Conservation (phyloP, 2,888 invertebrate species). For the Brachypterus glaber region DNA sequence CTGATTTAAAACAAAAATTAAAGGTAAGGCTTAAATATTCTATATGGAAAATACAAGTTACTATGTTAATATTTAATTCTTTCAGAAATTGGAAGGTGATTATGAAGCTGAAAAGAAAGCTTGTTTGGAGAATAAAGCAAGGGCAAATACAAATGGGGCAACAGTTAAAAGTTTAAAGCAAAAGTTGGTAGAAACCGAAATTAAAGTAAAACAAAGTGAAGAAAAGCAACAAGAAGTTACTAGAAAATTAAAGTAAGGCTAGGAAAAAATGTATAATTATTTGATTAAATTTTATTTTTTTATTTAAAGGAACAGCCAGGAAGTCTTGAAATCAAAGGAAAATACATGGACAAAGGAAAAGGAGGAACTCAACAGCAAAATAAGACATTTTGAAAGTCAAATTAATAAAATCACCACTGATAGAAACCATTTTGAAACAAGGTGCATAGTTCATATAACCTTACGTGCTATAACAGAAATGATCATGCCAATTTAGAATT, state of each 20-base stretch:
- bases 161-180: slow-evolving; percentile 38
- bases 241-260: slow-evolving; percentile 29
- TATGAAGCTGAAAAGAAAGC: slow-evolving; percentile 29
- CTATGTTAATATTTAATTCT: neutral
- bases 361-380: slow-evolving; percentile 31
- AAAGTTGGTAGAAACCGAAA: slow-evolving; percentile 41
- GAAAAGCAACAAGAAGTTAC: slow-evolving; percentile 32
- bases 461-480: slow-evolving; percentile 36
- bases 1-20: no score
- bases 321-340: slow-evolving; percentile 32
- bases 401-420: slow-evolving; percentile 32
- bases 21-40: neutral
- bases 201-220: slow-evolving; percentile 38
- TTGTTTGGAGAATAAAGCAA: slow-evolving; percentile 24
- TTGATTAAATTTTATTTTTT: neutral
- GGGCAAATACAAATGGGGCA: slow-evolving; percentile 29
- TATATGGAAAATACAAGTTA: neutral
- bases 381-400: slow-evolving; percentile 30
- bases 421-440: slow-evolving; percentile 32
- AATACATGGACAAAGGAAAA: slow-evolving; percentile 33
- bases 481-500: slow-evolving; percentile 25
- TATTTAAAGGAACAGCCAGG: slow-evolving; percentile 29
- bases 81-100: slow-evolving; percentile 31
- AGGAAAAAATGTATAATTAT: neutral
- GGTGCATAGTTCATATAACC: slow-evolving; percentile 38